A percentile compares a stretch with the other conserved stretches of the same genome.
phyloP scores from a whole-genome alignment of 2,888 invertebrate genomes.

The Marasmarcha lunaedactyla region DNA sequence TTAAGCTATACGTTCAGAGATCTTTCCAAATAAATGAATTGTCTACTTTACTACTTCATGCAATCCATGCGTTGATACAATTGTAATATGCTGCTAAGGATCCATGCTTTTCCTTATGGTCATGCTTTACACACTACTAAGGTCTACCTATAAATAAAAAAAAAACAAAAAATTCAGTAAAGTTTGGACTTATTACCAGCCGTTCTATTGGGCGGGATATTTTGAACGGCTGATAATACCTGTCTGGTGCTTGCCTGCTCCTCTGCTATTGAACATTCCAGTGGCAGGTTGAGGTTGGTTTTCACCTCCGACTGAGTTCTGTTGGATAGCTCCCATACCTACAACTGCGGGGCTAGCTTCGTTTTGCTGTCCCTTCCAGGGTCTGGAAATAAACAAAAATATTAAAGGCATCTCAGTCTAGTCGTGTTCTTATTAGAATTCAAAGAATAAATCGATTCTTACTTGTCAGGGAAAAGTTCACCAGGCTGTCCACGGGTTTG shows the following conservation, averaged over 20 bases:
- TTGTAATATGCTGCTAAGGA: no score
- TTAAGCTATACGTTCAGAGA: conserved; percentile 19
- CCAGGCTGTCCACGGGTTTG: conserved; percentile 61
- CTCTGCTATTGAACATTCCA: conserved; percentile 57
- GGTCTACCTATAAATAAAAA: background rate
- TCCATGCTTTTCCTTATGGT: no score
- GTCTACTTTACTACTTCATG: background rate
- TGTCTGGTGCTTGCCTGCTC: conserved; percentile 45
- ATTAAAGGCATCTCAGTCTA: background rate
- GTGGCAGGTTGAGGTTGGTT: conserved; percentile 47
- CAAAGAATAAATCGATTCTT: conserved; percentile 16
- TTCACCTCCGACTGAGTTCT: conserved; percentile 43
- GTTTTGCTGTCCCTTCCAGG: conserved; percentile 62
- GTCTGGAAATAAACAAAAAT: conserved; percentile 27
- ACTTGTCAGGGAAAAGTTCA: conserved; percentile 63
- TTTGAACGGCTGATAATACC: no score
- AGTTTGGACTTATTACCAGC: no score
- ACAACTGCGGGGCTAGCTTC: conserved; percentile 57
- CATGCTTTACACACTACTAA: background rate
- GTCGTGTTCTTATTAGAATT: background rate
- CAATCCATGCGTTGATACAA: no score
- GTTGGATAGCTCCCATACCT: conserved; percentile 49
- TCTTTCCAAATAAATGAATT: background rate
- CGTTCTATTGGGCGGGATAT: no score
- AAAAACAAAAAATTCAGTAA: background rate